phyloP scores from a whole-genome alignment of 2,113 vertebrate genomes.

The Rhabdornis inornatus region DNA sequence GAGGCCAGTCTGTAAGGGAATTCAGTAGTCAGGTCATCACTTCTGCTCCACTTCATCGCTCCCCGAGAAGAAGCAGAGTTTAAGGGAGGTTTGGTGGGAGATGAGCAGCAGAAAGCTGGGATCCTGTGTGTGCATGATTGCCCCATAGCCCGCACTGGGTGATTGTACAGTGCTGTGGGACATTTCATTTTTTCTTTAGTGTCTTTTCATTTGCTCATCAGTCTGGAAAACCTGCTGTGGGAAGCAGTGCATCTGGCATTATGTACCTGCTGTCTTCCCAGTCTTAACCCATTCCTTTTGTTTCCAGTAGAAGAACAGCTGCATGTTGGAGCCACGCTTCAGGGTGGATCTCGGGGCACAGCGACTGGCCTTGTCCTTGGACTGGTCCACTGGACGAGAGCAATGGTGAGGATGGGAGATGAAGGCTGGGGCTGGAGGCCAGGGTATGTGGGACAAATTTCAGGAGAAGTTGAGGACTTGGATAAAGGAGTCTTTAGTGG shows the following conservation, averaged over 20 bases:
- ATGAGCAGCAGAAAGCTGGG: not conserved
- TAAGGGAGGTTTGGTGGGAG: not conserved
- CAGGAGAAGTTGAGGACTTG: not conserved
- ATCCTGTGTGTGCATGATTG: accelerated
- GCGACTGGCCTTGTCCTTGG: constrained; percentile 86
- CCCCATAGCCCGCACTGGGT: not conserved
- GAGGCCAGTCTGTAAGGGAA: not conserved
- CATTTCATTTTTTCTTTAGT: not conserved
- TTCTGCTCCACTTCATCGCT: not conserved
- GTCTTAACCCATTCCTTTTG: not conserved
- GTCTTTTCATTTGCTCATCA: not conserved
- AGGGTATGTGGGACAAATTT: not conserved
- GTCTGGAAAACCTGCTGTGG: not conserved
- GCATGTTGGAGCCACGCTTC: constrained; percentile 71
- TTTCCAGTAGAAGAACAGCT: constrained; percentile 80
- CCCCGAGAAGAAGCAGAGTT: not conserved
- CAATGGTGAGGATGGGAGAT: constrained; percentile 73
- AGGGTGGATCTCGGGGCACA: constrained; percentile 72
- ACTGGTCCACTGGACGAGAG: constrained; percentile 89
- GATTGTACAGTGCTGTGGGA: accelerated
- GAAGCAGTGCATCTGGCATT: accelerated
- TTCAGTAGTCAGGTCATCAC: not conserved
- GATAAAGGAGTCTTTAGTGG: not conserved
- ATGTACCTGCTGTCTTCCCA: not conserved
- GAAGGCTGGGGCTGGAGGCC: not conserved